phyloP scores from a whole-genome alignment of 2,888 invertebrate genomes.

The Catocala sponsa region DNA sequence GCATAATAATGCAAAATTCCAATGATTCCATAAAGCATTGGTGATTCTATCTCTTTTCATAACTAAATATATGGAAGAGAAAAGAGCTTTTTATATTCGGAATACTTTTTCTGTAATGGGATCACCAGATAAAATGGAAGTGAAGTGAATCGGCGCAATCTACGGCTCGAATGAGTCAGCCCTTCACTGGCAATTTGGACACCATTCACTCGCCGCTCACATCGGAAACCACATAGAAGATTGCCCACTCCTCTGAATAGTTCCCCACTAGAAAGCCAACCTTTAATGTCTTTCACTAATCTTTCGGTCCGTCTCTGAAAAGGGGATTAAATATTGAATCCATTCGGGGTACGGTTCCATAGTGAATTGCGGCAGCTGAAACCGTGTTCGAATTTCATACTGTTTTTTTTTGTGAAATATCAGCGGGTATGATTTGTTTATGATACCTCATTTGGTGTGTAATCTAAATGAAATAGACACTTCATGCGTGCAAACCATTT shows the following conservation, averaged over 20 bases:
- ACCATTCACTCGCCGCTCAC: constrained; percentile 74
- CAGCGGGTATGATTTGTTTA: constrained; percentile 12
- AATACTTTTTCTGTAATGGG: constrained; percentile 42
- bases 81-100: no score
- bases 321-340: constrained; percentile 53
- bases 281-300: constrained; percentile 59
- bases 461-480: neutral
- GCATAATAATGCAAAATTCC: no score
- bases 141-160: constrained; percentile 77
- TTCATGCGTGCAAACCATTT: no score
- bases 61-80: no score
- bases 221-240: constrained; percentile 80
- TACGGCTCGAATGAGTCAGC: constrained; percentile 74
- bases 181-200: constrained; percentile 79
- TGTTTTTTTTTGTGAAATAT: constrained; percentile 37
- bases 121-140: constrained; percentile 62
- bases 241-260: constrained; percentile 70
- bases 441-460: neutral
- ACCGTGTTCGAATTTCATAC: constrained; percentile 38
- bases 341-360: constrained; percentile 36
- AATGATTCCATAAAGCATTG: no score
- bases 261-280: constrained; percentile 64
- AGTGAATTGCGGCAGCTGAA: constrained; percentile 35
- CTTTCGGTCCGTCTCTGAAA: constrained; percentile 42
- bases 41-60: no score